Conservation (phyloP, 2,797 vertebrate genomes). For the Cryptoblepharus egeriae region DNA sequence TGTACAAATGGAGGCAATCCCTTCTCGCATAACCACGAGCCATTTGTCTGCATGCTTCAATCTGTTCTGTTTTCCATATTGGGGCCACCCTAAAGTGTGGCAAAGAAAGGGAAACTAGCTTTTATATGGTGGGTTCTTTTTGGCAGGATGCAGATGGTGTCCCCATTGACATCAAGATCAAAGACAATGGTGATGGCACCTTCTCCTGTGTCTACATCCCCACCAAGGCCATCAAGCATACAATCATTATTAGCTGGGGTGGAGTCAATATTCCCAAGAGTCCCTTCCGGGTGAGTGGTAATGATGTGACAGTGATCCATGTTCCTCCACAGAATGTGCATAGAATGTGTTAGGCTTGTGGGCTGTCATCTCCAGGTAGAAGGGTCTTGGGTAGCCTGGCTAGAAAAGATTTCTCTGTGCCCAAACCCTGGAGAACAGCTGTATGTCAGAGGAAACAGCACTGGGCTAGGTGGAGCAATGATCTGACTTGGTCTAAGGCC, state of each 20-base stretch:
- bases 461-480: no score
- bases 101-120: background rate
- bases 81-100: no score
- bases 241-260: constrained; percentile 94
- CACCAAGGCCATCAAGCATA: constrained; percentile 94
- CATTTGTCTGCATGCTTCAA: background rate
- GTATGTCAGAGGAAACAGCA: no score
- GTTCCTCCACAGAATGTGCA: no score
- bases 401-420: no score
- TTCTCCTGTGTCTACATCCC: constrained; percentile 92
- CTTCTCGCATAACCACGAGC: no score
- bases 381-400: no score
- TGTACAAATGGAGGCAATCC: no score
- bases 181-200: constrained; percentile 90
- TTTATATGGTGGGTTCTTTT: background rate
- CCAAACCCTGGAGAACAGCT: no score
- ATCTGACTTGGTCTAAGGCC: no score
- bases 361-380: background rate
- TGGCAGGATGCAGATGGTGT: constrained; percentile 90
- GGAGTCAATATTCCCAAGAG: constrained; percentile 93
- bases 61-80: background rate
- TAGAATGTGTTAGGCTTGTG: background rate
- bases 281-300: constrained; percentile 88
- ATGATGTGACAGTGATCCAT: no score
- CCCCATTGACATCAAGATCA: constrained; percentile 91